These are phyloP conservation scores for Apodemia duryi DNA, from an alignment of 2,888 invertebrate species.

Conservation along the genomic window DNA sequence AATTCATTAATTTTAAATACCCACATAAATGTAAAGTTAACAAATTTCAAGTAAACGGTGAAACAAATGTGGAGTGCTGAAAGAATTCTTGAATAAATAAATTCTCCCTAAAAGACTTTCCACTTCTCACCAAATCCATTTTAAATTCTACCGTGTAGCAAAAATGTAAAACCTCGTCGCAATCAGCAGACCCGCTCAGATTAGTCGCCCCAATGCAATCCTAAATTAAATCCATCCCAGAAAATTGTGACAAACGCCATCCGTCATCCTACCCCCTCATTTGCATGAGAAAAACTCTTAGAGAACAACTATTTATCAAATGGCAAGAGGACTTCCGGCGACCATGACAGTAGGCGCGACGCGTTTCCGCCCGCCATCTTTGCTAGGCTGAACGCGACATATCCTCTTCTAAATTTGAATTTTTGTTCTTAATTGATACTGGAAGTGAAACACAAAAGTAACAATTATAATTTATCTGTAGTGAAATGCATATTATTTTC, in stretches of 20 bases:
- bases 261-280: slow-evolving; percentile 75
- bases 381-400: slow-evolving; percentile 40
- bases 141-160: neutral
- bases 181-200: slow-evolving; percentile 13
- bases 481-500: no score
- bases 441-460: slow-evolving; percentile 27
- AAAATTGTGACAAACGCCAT: slow-evolving; percentile 76
- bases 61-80: neutral
- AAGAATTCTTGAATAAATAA: neutral
- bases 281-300: slow-evolving; percentile 78
- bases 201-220: slow-evolving; percentile 46
- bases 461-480: neutral
- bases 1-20: no score
- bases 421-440: slow-evolving; percentile 24
- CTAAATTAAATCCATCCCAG: slow-evolving; percentile 76
- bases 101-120: neutral
- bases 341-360: slow-evolving; percentile 76
- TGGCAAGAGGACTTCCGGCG: slow-evolving; percentile 71
- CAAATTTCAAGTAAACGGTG: neutral
- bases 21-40: no score
- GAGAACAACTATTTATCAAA: slow-evolving; percentile 80
- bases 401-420: slow-evolving; percentile 38
- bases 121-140: neutral
- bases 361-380: slow-evolving; percentile 72
- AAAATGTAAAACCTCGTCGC: slow-evolving; percentile 14